phyloP scores from a whole-genome alignment of 2,113 vertebrate genomes.

The Podarcis muralis region DNA sequence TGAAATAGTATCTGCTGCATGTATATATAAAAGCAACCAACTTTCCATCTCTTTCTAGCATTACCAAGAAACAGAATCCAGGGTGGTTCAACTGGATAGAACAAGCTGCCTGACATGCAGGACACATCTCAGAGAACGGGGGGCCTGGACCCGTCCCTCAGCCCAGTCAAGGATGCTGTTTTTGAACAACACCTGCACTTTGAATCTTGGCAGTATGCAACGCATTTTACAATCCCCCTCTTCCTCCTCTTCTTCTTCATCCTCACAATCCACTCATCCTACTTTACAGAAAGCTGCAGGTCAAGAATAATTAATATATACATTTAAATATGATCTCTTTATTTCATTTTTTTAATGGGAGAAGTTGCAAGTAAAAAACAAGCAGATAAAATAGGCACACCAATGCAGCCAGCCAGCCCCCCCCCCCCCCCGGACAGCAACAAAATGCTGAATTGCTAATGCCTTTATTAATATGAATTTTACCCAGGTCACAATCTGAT shows the following conservation, averaged over 20 bases:
- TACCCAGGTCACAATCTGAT: not conserved
- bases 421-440: not conserved
- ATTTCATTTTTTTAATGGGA: not conserved
- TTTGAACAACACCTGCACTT: not conserved
- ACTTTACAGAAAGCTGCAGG: not conserved
- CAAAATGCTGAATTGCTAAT: not conserved
- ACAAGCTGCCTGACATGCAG: not conserved
- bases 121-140: not conserved
- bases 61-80: not conserved
- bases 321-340: not conserved
- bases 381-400: not conserved
- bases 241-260: not conserved
- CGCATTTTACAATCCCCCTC: not conserved
- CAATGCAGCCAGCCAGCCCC: no score
- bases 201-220: not conserved
- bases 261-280: not conserved
- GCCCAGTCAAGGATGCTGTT: not conserved
- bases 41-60: not conserved
- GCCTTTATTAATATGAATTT: not conserved
- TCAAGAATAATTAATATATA: not conserved
- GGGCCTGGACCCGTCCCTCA: not conserved
- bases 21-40: not conserved
- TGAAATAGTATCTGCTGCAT: not conserved
- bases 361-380: not conserved
- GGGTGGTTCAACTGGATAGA: not conserved